phyloP scores from a whole-genome alignment of 2,888 invertebrate species.

The Papilio protenor region DNA sequence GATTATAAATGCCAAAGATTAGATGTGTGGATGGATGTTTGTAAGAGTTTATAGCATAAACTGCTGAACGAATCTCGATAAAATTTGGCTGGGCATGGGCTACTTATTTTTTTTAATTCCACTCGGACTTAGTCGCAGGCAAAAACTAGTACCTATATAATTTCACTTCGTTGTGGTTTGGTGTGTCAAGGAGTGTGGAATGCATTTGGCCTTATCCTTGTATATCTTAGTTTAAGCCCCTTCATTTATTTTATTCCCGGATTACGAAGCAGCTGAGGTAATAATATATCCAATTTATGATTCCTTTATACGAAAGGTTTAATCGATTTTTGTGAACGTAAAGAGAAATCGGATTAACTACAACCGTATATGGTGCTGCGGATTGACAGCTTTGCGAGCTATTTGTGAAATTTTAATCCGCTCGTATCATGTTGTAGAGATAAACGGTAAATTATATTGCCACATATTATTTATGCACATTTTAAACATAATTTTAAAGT shows the following conservation, averaged over 20 bases:
- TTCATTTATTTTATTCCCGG: not conserved
- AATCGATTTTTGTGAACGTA: not conserved
- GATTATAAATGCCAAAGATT: no score
- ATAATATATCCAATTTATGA: constrained; percentile 7
- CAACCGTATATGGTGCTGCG: constrained; percentile 2
- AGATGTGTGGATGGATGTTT: no score
- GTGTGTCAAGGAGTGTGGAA: not conserved
- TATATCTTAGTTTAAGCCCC: not conserved
- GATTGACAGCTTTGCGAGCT: constrained; percentile 10
- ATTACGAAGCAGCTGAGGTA: constrained; percentile 3
- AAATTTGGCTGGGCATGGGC: no score
- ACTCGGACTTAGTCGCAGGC: no score
- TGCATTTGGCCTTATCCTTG: not conserved
- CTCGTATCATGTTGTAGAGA: not conserved
- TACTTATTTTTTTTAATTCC: no score
- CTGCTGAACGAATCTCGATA: no score
- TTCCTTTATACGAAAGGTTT: not conserved
- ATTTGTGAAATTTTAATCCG: not conserved
- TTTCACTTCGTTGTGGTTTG: not conserved
- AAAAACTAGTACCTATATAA: no score
- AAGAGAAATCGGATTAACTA: constrained; percentile 15
- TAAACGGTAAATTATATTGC: not conserved
- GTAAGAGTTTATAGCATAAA: no score
- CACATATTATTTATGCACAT: not conserved
- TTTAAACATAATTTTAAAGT: not conserved